These are phyloP conservation scores for Clarias platycephalus DNA, from an alignment of 2,797 vertebrate species.

Conservation along the genomic window DNA sequence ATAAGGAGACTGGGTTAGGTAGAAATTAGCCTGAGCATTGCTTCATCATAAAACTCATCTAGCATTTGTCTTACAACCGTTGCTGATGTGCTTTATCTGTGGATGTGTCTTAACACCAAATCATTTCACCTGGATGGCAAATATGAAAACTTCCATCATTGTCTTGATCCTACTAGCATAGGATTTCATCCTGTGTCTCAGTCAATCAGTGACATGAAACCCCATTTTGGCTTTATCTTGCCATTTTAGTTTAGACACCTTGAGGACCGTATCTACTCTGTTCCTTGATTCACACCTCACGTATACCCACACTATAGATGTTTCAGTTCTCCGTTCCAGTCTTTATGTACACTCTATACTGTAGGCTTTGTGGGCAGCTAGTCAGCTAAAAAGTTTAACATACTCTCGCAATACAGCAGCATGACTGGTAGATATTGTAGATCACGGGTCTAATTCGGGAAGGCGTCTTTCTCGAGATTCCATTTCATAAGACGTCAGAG, in stretches of 20 bases:
- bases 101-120: background rate
- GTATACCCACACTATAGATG: background rate
- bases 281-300: background rate
- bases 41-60: background rate
- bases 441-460: slow-evolving; percentile 8
- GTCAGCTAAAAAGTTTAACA: background rate
- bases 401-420: background rate
- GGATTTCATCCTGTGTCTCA: background rate
- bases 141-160: background rate
- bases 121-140: background rate
- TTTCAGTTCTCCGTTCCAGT: background rate
- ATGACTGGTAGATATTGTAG: background rate
- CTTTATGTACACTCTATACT: background rate
- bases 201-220: background rate
- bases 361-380: background rate
- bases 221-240: background rate
- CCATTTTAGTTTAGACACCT: background rate
- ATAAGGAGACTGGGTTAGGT: background rate
- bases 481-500: slow-evolving; percentile 16
- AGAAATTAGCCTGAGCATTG: background rate
- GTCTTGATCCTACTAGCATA: background rate
- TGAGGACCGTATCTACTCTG: background rate
- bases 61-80: background rate
- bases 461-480: background rate
- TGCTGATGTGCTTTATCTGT: background rate